Evolutionary conservation across 1,140 invertebrate genomes (phyloP).

Genomic region (Cecropterus lyciades): DNA sequence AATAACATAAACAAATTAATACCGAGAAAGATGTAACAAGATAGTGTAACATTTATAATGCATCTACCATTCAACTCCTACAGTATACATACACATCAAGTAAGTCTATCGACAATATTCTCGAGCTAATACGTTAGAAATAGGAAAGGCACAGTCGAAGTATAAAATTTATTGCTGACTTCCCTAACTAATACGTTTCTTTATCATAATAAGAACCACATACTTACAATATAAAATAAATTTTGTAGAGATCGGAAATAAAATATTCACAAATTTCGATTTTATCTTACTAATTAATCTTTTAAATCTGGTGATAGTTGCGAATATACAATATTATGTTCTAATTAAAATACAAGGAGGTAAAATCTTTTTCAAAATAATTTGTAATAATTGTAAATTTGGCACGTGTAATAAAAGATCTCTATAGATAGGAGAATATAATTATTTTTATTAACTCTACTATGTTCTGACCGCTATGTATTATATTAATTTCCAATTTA

Average conservation of each 20-base stretch:
- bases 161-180: constrained; percentile 83
- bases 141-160: constrained; percentile 83
- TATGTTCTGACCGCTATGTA: constrained; percentile 36
- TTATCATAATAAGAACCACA: constrained; percentile 53
- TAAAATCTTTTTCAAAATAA: constrained; percentile 35
- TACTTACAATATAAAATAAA: constrained; percentile 50
- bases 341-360: constrained; percentile 32
- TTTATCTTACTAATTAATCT: constrained; percentile 25
- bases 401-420: constrained; percentile 61
- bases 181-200: constrained; percentile 70
- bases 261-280: constrained; percentile 37
- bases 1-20: constrained; percentile 16
- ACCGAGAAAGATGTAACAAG: constrained; percentile 11
- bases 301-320: constrained; percentile 26
- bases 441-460: constrained; percentile 40
- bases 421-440: constrained; percentile 44
- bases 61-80: constrained; percentile 53
- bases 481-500: constrained; percentile 31
- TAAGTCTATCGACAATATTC: constrained; percentile 67
- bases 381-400: constrained; percentile 57
- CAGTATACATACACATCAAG: constrained; percentile 75
- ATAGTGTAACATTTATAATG: constrained; percentile 40
- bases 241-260: constrained; percentile 43
- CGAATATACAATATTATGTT: constrained; percentile 35
- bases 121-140: constrained; percentile 80